Conservation (phyloP, 2,113 vertebrate genomes). For the Lasiurus borealis region DNA sequence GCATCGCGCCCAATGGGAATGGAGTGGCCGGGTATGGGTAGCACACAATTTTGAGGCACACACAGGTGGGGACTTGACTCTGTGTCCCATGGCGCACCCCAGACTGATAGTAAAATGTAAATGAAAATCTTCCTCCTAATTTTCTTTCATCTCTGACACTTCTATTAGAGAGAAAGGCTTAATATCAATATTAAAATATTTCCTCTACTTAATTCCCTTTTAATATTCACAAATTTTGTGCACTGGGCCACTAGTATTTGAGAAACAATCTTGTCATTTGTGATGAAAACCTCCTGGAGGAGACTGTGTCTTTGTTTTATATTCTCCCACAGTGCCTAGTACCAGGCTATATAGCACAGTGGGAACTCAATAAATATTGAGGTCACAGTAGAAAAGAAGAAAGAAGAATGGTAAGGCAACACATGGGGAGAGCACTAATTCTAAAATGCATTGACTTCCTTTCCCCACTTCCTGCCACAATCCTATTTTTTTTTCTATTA, state of each 20-base stretch:
- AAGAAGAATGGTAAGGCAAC: not conserved
- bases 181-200: too few species aligned
- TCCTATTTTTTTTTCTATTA: not conserved
- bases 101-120: too few species aligned
- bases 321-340: not conserved
- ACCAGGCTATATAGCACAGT: not conserved
- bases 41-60: too few species aligned
- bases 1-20: too few species aligned
- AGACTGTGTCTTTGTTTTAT: not conserved
- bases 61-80: too few species aligned
- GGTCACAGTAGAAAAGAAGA: not conserved
- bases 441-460: not conserved
- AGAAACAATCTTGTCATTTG: not conserved
- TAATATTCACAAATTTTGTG: too few species aligned
- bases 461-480: not conserved
- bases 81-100: too few species aligned
- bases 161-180: too few species aligned
- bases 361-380: not conserved
- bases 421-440: not conserved
- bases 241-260: not conserved
- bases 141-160: too few species aligned
- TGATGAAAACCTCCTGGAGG: not conserved
- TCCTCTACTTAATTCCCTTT: too few species aligned
- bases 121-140: too few species aligned
- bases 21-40: too few species aligned